Base-by-base conservation (phyloP, 2,113 vertebrate species). In the Malurus elegans region DNA sequence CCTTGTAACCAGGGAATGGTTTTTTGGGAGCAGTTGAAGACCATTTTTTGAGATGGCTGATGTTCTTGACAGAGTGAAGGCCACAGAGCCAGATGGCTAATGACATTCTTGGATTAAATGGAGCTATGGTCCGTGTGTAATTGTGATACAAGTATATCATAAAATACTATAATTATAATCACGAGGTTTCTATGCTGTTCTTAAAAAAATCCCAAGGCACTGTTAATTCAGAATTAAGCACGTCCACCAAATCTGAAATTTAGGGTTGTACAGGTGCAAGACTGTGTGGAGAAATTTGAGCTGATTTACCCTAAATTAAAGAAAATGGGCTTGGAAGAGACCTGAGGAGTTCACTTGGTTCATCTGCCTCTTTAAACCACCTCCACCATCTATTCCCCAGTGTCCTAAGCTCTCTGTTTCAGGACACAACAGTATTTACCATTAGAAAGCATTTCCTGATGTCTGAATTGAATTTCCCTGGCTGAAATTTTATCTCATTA, bases 401-500 rank as follows among this genome's bases (percentile, higher is more conserved):
- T 32, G 58, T 92, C 58, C 79, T 34, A 25, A 86, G 86, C 86
- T 83, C 26, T 70, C 79, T 92, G 29, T 70, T 92, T 51, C 90
- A 86, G 67, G 58, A 47, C 42, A 66, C 50, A 83, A 70, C 53
- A 72, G 64, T 61, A 86, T 90, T 94, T 50, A 62, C 94, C 69
- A 70, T 78, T 51, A 94, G 74, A 66, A 88, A 90, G 71, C 86
- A 95, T 93, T 94, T 97, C 95, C 94, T 97, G 94, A 76, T 80
- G 79, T 83, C 95, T 18, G 17, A 95, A 88, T 86, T 90, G 67
- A 94, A 92, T 94, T 96, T 95, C 74, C 71, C 50, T 54, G 15
- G 82, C 47, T 90, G 74, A 79, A 92, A 80, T 94, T 95, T 86
- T 62, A 72, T 86, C 92, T 90, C 67, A 58, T 93, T 94, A 56